A percentile compares a stretch with the other conserved stretches of the same genome.
phyloP scores from a whole-genome alignment of 2,888 invertebrate species.

The Nemotelus nigrinus region DNA sequence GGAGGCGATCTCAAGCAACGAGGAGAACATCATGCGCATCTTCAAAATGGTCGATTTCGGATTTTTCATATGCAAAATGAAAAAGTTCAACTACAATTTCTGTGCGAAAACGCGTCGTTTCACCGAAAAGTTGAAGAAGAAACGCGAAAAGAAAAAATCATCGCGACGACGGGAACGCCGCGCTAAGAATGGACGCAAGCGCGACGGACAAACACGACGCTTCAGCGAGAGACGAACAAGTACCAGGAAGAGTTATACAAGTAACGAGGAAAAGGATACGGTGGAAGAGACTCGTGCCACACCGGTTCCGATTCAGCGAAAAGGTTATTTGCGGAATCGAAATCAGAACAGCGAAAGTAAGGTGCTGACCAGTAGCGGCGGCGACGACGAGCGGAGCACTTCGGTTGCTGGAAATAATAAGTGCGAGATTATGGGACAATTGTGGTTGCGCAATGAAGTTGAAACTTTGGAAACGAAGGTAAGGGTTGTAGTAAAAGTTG shows the following conservation, averaged over 20 bases:
- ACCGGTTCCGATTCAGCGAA: slow-evolving; percentile 53
- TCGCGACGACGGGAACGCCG: slow-evolving; percentile 60
- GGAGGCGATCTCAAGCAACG: slow-evolving; percentile 66
- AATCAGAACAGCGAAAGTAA: slow-evolving; percentile 58
- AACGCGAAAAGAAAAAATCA: slow-evolving; percentile 62
- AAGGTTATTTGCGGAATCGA: slow-evolving; percentile 62
- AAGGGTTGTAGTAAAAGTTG: slow-evolving; percentile 54
- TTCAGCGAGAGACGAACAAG: slow-evolving; percentile 52
- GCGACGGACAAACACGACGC: slow-evolving; percentile 61
- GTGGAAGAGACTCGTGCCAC: slow-evolving; percentile 60
- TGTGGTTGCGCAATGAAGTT: slow-evolving; percentile 90
- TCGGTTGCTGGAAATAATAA: slow-evolving; percentile 56
- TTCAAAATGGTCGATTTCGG: slow-evolving; percentile 85
- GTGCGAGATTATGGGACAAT: slow-evolving; percentile 78
- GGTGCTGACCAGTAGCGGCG: slow-evolving; percentile 59
- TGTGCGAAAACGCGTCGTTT: slow-evolving; percentile 61
- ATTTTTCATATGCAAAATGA: slow-evolving; percentile 64
- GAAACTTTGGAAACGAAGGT: slow-evolving; percentile 82
- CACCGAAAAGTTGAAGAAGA: slow-evolving; percentile 61
- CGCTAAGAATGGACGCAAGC: slow-evolving; percentile 59
- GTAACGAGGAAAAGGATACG: slow-evolving; percentile 64
- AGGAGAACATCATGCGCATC: slow-evolving; percentile 80
- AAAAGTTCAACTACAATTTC: slow-evolving; percentile 64
- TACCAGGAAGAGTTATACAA: slow-evolving; percentile 56
- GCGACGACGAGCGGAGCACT: slow-evolving; percentile 63